A percentile compares a stretch with the other conserved stretches of the same genome.
These are phyloP conservation scores for Mimachlamys varia DNA, from an alignment of 2,888 invertebrate species.

Conservation along the genomic window DNA sequence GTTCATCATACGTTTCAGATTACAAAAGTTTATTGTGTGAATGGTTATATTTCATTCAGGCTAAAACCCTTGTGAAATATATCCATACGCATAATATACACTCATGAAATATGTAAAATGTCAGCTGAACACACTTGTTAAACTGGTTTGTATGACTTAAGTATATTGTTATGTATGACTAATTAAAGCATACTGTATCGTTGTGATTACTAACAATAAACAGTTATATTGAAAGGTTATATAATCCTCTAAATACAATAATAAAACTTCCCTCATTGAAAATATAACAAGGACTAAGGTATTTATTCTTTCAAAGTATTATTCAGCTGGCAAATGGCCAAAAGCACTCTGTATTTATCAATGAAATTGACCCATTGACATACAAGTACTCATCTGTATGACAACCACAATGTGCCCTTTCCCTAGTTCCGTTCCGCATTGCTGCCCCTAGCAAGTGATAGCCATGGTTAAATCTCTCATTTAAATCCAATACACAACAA, in stretches of 20 bases:
- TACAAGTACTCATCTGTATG: conserved; percentile 7
- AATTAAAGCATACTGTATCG: too few relatives aligned
- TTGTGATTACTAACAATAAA: too few relatives aligned
- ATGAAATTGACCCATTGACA: conserved; percentile 31
- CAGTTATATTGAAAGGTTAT: too few relatives aligned
- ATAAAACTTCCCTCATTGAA: neutral
- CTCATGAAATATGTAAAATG: too few relatives aligned
- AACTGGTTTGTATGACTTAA: too few relatives aligned
- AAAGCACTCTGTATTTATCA: neutral
- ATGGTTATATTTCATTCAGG: too few relatives aligned
- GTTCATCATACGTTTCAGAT: too few relatives aligned
- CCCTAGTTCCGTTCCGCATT: neutral
- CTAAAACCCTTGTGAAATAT: too few relatives aligned
- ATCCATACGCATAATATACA: too few relatives aligned
- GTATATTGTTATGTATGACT: too few relatives aligned
- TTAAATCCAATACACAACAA: conserved; percentile 8
- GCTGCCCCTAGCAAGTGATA: neutral
- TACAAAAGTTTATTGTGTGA: too few relatives aligned
- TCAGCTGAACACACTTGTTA: too few relatives aligned
- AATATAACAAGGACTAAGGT: conserved; percentile 25
- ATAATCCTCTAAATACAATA: neutral
- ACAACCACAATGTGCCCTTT: neutral
- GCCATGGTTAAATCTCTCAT: neutral
- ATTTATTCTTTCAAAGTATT: neutral
- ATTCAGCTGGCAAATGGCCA: neutral